A percentile compares a stretch with the other conserved stretches of the same genome.
phyloP scores from a whole-genome alignment of 2,113 vertebrate species.

The Ictalurus punctatus region DNA sequence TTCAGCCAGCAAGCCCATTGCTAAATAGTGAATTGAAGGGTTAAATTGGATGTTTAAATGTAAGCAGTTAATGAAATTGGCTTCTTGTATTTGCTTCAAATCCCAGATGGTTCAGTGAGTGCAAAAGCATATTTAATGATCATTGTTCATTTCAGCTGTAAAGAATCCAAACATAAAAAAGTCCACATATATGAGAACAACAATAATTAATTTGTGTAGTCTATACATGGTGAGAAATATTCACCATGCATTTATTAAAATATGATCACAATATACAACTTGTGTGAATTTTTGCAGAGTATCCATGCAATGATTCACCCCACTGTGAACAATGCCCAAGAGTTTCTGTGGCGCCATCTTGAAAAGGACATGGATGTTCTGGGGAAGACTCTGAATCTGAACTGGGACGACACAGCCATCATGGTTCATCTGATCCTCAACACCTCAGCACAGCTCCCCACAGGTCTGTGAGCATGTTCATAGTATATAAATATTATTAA shows the following conservation, averaged over 20 bases:
- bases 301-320: slow-evolving; percentile 64
- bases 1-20: background rate
- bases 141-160: background rate
- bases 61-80: background rate
- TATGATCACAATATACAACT: background rate
- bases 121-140: background rate
- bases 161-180: background rate
- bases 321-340: background rate
- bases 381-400: slow-evolving; percentile 63
- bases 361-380: slow-evolving; percentile 66
- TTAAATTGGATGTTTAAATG: background rate
- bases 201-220: background rate
- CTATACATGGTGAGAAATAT: background rate
- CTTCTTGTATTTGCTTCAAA: background rate
- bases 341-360: slow-evolving; percentile 71
- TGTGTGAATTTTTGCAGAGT: slow-evolving; percentile 50
- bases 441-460: background rate
- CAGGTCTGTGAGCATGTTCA: slow-evolving; percentile 52
- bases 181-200: background rate
- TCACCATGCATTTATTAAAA: background rate
- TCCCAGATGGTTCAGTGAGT: background rate
- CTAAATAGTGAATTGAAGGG: background rate
- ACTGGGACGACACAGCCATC: slow-evolving; percentile 65
- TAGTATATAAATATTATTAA: background rate
- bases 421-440: slow-evolving; percentile 67